phyloP scores from a whole-genome alignment of 2,797 vertebrate genomes.

The Sandelia bainsii region DNA sequence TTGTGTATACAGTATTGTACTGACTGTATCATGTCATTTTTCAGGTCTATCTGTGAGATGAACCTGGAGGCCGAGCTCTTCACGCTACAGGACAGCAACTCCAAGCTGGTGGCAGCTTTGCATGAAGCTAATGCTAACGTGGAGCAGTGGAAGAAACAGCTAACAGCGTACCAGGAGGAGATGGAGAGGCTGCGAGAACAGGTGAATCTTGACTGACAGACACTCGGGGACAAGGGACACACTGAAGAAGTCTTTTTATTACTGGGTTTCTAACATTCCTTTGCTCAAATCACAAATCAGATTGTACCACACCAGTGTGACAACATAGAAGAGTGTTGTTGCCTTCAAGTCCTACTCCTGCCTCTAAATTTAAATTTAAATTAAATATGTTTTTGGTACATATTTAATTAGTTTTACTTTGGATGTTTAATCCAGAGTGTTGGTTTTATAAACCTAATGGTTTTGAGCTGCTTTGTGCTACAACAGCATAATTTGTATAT shows the following conservation, averaged over 20 bases:
- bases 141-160: conserved; percentile 97
- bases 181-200: conserved; percentile 90
- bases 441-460: no score
- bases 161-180: conserved; percentile 92
- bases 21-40: background rate
- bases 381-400: no score
- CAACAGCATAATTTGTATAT: no score
- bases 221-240: background rate
- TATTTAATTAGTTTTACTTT: no score
- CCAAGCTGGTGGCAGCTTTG: conserved; percentile 91
- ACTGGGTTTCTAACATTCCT: background rate
- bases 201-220: conserved; percentile 71
- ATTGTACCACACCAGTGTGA: background rate
- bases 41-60: conserved; percentile 95
- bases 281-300: background rate
- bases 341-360: no score
- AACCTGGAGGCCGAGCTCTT: conserved; percentile 97
- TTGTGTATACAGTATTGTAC: background rate
- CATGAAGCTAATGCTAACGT: conserved; percentile 94
- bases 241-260: background rate
- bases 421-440: no score
- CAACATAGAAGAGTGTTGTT: background rate
- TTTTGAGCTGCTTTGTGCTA: no score
- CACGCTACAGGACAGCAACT: conserved; percentile 96
- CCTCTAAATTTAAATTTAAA: no score